These are phyloP conservation scores for Sesamia nonagrioides DNA, from an alignment of 1,140 invertebrate species.

Conservation along the genomic window DNA sequence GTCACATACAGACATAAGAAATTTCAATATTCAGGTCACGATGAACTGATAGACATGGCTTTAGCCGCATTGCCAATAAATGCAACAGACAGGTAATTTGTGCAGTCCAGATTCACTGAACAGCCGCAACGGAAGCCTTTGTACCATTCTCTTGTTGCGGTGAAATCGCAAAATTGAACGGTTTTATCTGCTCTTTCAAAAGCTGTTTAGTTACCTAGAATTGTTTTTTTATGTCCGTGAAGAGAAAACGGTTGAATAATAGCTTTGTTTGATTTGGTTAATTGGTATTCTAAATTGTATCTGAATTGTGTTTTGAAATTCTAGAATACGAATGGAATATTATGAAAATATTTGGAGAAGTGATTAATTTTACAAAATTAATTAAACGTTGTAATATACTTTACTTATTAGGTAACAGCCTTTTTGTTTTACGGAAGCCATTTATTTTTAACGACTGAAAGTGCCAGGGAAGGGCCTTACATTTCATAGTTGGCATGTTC, in stretches of 20 bases:
- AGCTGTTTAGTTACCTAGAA: neutral
- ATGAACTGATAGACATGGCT: conserved; percentile 14
- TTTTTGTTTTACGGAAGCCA: neutral
- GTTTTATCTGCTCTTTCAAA: neutral
- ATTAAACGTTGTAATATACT: neutral
- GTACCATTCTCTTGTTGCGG: neutral
- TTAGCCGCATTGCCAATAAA: conserved; percentile 34
- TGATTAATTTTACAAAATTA: neutral
- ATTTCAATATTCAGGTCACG: conserved; percentile 33
- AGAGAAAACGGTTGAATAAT: conserved; percentile 1
- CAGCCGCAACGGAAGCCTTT: conserved; percentile 5
- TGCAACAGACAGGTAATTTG: conserved; percentile 47
- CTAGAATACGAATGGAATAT: neutral
- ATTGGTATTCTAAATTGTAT: neutral
- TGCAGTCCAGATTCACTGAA: conserved; percentile 1
- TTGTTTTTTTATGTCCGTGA: neutral
- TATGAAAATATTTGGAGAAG: neutral
- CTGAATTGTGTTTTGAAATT: neutral
- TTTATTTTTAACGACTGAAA: neutral
- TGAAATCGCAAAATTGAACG: conserved; percentile 4
- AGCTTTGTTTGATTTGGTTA: conserved; percentile 15
- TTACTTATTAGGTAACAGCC: neutral
- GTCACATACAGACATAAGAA: conserved; percentile 17
- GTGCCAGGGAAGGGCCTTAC: conserved; percentile 1
- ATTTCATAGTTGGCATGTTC: conserved; percentile 16